phyloP scores from a whole-genome alignment of 2,888 invertebrate genomes.

The Andrena trimmerana region DNA sequence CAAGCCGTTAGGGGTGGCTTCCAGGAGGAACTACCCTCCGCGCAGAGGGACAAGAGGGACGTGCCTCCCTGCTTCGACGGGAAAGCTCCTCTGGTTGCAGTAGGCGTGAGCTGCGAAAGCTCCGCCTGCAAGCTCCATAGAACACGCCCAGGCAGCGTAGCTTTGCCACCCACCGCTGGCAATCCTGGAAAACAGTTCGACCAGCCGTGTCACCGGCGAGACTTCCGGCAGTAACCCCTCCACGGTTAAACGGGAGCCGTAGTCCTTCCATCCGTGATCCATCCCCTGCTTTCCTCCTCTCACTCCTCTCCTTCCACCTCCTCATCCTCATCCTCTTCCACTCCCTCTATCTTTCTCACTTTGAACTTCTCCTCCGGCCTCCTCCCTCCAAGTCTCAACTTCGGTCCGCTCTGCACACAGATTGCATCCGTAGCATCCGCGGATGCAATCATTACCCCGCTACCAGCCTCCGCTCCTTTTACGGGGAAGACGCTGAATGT shows the following conservation, averaged over 20 bases:
- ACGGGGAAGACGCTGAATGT: conserved; percentile 13
- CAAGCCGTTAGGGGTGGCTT: conserved; percentile 34
- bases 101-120: conserved; percentile 80
- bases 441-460: conserved; percentile 79
- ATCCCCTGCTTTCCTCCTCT: conserved; percentile 35
- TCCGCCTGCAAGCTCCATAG: conserved; percentile 82
- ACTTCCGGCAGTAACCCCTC: conserved; percentile 65
- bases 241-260: conserved; percentile 55
- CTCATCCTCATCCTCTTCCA: not conserved
- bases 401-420: conserved; percentile 80
- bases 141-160: conserved; percentile 77
- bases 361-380: conserved; percentile 36
- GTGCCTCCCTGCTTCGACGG: conserved; percentile 38
- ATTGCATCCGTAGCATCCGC: conserved; percentile 79
- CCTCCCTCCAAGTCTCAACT: conserved; percentile 68
- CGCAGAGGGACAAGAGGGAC: conserved; percentile 45
- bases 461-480: conserved; percentile 55
- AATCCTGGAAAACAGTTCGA: conserved; percentile 68
- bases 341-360: not conserved
- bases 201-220: conserved; percentile 61
- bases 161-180: conserved; percentile 66
- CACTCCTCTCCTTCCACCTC: not conserved
- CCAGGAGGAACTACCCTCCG: conserved; percentile 42
- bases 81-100: conserved; percentile 54
- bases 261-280: conserved; percentile 65